Conservation (phyloP, 1,140 invertebrate genomes). For the Trichonephila inaurata region DNA sequence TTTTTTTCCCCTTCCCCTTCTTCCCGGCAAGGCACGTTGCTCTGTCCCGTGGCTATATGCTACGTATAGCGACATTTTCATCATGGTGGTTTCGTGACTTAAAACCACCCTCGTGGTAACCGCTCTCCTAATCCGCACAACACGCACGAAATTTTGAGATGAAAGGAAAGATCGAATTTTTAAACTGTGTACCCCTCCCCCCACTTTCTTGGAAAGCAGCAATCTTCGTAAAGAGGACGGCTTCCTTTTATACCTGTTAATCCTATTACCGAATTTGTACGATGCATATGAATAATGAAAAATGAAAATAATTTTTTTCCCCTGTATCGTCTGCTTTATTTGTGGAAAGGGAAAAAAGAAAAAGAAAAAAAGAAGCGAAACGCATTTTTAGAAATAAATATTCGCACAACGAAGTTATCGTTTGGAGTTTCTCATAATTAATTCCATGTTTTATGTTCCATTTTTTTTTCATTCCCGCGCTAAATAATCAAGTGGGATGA, state of each 20-base stretch:
- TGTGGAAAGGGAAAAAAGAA: not conserved
- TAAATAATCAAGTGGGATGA: not conserved
- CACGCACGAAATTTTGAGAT: slow-evolving; percentile 37
- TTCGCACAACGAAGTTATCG: slow-evolving; percentile 14
- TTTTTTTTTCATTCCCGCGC: not conserved
- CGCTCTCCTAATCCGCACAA: slow-evolving; percentile 25
- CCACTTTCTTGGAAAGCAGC: not conserved
- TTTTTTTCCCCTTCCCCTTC: not conserved
- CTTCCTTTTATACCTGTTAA: slow-evolving; percentile 47
- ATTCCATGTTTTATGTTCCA: slow-evolving; percentile 32
- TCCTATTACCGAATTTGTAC: slow-evolving; percentile 44
- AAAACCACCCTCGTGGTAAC: slow-evolving; percentile 12
- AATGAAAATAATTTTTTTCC: slow-evolving; percentile 14
- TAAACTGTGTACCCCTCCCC: slow-evolving; percentile 4
- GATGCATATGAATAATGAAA: slow-evolving; percentile 49
- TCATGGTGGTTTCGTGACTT: slow-evolving; percentile 59
- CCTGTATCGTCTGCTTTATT: not conserved
- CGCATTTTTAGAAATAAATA: slow-evolving; percentile 30
- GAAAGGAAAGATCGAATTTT: slow-evolving; percentile 49
- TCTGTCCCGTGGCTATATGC: not conserved
- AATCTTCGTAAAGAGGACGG: not conserved
- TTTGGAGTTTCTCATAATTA: slow-evolving; percentile 38
- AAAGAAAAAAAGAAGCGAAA: not conserved
- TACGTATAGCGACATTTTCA: slow-evolving; percentile 35
- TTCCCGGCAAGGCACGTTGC: not conserved